phyloP scores from a whole-genome alignment of 2,113 vertebrate species.

The Macquaria australasica region DNA sequence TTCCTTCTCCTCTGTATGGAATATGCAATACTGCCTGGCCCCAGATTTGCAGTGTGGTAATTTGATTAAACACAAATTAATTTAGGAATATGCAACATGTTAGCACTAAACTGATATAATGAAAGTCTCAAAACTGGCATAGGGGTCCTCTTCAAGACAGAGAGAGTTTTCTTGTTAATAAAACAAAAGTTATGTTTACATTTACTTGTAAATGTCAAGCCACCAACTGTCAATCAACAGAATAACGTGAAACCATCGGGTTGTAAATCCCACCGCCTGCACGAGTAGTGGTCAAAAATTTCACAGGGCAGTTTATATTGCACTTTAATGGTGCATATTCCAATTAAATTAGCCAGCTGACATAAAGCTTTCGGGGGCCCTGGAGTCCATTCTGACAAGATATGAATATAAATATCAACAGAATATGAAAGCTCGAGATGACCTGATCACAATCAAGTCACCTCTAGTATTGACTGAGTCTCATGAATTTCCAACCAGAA shows the following conservation, averaged over 20 bases:
- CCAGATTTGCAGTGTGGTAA: neutral
- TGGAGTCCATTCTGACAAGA: neutral
- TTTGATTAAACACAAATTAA: slow-evolving; percentile 10
- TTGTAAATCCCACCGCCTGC: neutral
- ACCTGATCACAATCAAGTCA: neutral
- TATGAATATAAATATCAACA: neutral
- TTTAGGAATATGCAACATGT: no score
- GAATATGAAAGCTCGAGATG: neutral
- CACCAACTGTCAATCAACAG: neutral
- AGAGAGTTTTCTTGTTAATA: neutral
- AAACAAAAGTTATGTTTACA: neutral
- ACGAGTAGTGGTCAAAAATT: neutral
- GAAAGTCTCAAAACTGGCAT: neutral
- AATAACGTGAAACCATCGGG: neutral
- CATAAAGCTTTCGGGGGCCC: neutral
- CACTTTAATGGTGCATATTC: neutral
- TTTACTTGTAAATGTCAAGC: neutral
- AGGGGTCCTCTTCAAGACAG: neutral
- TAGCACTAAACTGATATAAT: neutral
- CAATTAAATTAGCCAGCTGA: neutral
- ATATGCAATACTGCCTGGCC: neutral
- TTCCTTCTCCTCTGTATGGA: neutral
- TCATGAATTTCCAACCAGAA: neutral
- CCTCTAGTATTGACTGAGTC: neutral
- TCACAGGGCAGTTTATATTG: neutral